A percentile compares a stretch with the other conserved stretches of the same genome.
Evolutionary conservation across 2,888 invertebrate species (phyloP).

Genomic region (Chrysina gloriosa): DNA sequence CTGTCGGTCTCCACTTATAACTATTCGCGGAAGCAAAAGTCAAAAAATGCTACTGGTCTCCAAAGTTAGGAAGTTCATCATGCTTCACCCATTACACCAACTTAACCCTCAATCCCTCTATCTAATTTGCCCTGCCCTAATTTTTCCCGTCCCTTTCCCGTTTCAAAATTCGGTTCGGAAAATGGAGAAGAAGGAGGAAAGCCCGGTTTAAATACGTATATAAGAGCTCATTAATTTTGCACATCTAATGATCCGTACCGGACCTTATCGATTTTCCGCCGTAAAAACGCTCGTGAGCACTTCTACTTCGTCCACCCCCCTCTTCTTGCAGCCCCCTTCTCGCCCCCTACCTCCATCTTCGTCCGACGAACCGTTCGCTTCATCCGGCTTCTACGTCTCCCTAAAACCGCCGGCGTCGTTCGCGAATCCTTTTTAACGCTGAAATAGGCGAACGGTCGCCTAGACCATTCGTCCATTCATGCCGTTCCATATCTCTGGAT

Average conservation of each 20-base stretch:
- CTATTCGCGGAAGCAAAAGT: too few relatives aligned
- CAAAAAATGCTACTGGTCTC: too few relatives aligned
- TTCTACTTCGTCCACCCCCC: too few relatives aligned
- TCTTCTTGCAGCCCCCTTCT: background rate
- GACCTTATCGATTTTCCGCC: constrained; percentile 18
- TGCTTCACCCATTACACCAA: too few relatives aligned
- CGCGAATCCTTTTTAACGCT: constrained; percentile 2
- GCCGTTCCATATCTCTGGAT: constrained; percentile 26
- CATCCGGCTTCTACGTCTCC: too few relatives aligned
- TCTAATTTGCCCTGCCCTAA: background rate
- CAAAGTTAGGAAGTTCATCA: too few relatives aligned
- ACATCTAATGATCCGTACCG: constrained; percentile 30
- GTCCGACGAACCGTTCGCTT: too few relatives aligned
- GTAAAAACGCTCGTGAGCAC: background rate
- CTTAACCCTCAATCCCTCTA: background rate
- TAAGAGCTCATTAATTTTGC: constrained; percentile 28
- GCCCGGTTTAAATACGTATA: too few relatives aligned
- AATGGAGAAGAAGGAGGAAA: background rate
- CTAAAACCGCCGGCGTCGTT: background rate
- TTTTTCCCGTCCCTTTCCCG: background rate
- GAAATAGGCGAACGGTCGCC: constrained; percentile 8
- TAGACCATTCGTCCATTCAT: constrained; percentile 15
- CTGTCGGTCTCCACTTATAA: too few relatives aligned
- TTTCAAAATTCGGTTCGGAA: background rate
- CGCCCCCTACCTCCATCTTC: background rate